These are phyloP conservation scores for Acipenser oxyrinchus DNA, from an alignment of 2,797 vertebrate genomes.

Conservation along the genomic window DNA sequence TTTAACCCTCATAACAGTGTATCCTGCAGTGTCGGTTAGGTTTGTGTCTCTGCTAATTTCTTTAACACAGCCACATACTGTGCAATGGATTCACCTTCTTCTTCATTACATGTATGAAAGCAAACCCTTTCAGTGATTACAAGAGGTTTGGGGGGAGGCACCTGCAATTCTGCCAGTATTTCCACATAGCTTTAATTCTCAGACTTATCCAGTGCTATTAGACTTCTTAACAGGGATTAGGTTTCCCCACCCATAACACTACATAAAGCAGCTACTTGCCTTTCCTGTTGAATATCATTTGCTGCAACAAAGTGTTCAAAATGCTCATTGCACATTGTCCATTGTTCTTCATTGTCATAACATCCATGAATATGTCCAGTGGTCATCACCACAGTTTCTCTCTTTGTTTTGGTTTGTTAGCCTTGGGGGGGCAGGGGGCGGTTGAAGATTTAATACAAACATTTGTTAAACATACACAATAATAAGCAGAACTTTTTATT, in stretches of 20 bases:
- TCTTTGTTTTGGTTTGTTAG: too few species aligned
- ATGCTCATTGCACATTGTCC: neutral
- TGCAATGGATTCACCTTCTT: too few species aligned
- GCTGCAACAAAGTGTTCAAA: neutral
- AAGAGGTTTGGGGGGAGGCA: neutral
- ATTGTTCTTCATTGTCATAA: neutral
- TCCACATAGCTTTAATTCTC: neutral
- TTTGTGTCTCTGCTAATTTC: neutral
- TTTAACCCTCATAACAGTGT: too few species aligned
- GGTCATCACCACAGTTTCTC: neutral
- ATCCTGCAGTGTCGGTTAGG: neutral
- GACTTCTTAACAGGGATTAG: neutral
- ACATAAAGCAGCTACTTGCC: neutral
- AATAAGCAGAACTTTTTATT: too few species aligned
- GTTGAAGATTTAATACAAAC: too few species aligned
- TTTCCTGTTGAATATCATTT: neutral
- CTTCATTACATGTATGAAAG: too few species aligned
- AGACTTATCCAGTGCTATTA: neutral
- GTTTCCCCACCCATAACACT: neutral
- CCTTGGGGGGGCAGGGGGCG: too few species aligned
- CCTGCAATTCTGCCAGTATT: neutral
- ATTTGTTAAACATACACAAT: too few species aligned
- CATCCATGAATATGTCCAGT: neutral
- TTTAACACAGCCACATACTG: too few species aligned
- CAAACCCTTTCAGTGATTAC: too few species aligned